These are phyloP conservation scores for Hyles euphorbiae DNA, from an alignment of 1,140 invertebrate species.

Conservation along the genomic window DNA sequence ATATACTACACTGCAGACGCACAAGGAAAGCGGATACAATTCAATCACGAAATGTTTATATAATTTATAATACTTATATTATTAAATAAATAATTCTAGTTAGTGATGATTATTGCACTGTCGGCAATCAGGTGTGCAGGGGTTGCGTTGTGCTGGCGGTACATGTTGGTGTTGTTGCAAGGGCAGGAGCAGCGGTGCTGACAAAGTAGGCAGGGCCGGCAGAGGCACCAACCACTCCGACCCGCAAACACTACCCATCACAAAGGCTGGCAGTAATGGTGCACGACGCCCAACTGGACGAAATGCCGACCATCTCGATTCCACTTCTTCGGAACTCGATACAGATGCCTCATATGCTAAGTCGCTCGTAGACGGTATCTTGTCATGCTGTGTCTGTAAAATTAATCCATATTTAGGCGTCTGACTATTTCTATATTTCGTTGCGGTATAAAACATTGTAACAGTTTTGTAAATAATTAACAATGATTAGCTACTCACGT, in stretches of 20 bases:
- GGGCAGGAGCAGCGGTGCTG: conserved; percentile 48
- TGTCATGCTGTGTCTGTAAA: conserved; percentile 43
- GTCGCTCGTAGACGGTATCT: conserved; percentile 27
- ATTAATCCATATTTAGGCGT: neutral
- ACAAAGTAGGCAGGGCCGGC: conserved; percentile 52
- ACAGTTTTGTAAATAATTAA: too few species aligned
- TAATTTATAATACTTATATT: too few species aligned
- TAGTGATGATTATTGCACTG: conserved; percentile 53
- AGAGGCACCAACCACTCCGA: conserved; percentile 64
- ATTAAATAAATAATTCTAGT: neutral
- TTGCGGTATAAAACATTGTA: too few species aligned
- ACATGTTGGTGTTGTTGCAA: conserved; percentile 54
- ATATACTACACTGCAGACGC: too few species aligned
- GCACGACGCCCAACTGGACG: conserved; percentile 57
- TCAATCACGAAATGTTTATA: too few species aligned
- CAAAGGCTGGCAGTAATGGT: conserved; percentile 52
- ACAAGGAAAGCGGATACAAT: too few species aligned
- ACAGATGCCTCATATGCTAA: conserved; percentile 43
- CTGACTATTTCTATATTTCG: neutral
- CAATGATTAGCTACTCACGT: conserved; percentile 33
- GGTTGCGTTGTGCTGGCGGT: conserved; percentile 38
- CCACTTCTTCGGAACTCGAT: conserved; percentile 50
- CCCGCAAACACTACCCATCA: conserved; percentile 65
- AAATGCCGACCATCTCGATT: conserved; percentile 62
- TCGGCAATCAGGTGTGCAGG: conserved; percentile 55